Base-by-base conservation (phyloP, 1,140 invertebrate species). In the Cephus cinctus region DNA sequence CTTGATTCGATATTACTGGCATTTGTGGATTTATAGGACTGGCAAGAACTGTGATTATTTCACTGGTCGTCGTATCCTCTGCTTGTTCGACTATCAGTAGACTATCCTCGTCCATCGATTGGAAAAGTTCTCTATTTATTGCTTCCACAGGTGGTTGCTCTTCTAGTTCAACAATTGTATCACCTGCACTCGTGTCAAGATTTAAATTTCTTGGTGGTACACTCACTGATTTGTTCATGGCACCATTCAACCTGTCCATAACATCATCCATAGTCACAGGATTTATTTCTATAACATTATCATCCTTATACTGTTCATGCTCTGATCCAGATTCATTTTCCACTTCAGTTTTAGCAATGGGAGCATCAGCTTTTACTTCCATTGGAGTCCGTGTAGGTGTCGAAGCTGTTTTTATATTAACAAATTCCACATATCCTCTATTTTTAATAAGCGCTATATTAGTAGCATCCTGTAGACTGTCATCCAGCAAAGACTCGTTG, bases 351-450 rank as follows among this genome's bases (percentile, higher is more conserved):
- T 54, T 61, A 0, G 73, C 75, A 9, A 76, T 76, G 1, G 75
- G 75, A 2, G 73, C 73, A 23, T 60, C 57, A 6, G 40, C 43
- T 8, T 30, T 18, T 20, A n/a, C 19, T 40, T 38, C 23, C 11
- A 38, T 8, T n/a, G 18, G 14, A 4, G 6, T 46, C 19, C 19
- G 34, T 4, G 45, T 18, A 1, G 47, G 41, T 9, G 56, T 25
- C n/a, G 22, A 20, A 19, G 5, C 34, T n/a, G 41, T 49, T 20
- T 53, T 63, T 4, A 73, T 44, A 36, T 86, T 83, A 0, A 87
- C 84, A 57, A 87, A 86, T 47, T 86, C 80, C 34, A 87, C 71
- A 53, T 87, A 88, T 0, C 86, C 86, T 19, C 82, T 80, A 65
- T 87, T 86, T 39, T 79, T 80, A 5, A 81, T 36, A 16, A 76